phyloP scores from a whole-genome alignment of 2,113 vertebrate genomes.

The Naja naja region DNA sequence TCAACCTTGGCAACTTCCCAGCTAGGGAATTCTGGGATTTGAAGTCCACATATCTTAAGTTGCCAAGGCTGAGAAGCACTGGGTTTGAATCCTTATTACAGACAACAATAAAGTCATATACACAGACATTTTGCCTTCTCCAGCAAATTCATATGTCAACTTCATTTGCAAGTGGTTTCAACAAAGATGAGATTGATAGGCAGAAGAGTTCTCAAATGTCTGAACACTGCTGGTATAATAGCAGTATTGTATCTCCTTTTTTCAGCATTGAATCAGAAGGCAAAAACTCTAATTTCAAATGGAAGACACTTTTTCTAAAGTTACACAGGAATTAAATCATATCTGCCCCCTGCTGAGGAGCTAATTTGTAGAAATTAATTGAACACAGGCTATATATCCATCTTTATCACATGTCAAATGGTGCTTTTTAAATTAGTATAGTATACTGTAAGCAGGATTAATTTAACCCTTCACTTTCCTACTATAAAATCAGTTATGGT shows the following conservation, averaged over 20 bases:
- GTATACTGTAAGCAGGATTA: not conserved
- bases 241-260: not conserved
- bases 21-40: not conserved
- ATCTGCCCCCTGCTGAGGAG: conserved; percentile 39
- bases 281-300: not conserved
- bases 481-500: not conserved
- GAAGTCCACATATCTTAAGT: not conserved
- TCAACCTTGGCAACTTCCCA: not conserved
- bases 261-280: not conserved
- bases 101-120: not conserved
- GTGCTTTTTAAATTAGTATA: not conserved
- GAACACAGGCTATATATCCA: not conserved
- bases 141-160: not conserved
- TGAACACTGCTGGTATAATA: not conserved
- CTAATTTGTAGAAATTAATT: not conserved
- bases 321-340: conserved; percentile 1
- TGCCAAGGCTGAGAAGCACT: not conserved
- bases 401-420: not conserved
- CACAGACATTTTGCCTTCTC: not conserved
- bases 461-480: not conserved
- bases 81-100: not conserved
- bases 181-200: not conserved
- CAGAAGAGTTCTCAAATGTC: not conserved
- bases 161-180: not conserved
- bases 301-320: not conserved